A percentile compares a stretch with the other conserved stretches of the same genome.
Conservation (phyloP, 1,140 invertebrate species). For the Drosophila parvula region DNA sequence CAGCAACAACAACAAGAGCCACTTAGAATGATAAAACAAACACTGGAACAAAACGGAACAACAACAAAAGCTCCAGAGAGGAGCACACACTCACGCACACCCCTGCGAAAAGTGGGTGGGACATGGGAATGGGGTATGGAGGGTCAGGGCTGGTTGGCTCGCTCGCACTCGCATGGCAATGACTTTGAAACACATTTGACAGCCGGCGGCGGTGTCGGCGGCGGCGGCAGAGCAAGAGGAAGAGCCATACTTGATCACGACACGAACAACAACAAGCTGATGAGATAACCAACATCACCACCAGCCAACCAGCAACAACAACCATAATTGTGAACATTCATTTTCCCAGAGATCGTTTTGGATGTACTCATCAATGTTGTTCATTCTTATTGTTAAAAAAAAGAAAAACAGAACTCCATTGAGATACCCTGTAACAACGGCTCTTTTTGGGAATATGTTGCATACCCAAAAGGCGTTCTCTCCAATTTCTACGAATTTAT, state of each 20-base stretch:
- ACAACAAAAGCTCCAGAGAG: constrained; percentile 23
- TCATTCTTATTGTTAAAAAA: neutral
- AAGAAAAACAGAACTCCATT: neutral
- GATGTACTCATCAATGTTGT: constrained; percentile 10
- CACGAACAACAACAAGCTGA: constrained; percentile 12
- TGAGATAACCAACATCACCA: constrained; percentile 24
- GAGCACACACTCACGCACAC: constrained; percentile 35
- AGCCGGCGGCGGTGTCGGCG: constrained; percentile 14
- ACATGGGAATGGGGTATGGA: constrained; percentile 1
- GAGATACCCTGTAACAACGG: neutral
- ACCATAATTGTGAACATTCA: constrained; percentile 5
- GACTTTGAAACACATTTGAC: constrained; percentile 80
- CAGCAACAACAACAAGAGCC: constrained; percentile 42
- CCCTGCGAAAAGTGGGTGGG: constrained; percentile 42
- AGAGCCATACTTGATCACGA: constrained; percentile 43
- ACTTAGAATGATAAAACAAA: constrained; percentile 77
- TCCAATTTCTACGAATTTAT: too few species aligned
- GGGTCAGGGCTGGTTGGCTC: constrained; percentile 33
- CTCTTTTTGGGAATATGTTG: neutral
- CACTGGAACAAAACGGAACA: constrained; percentile 31
- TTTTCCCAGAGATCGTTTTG: constrained; percentile 6
- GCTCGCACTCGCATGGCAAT: constrained; percentile 54
- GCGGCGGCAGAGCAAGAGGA: constrained; percentile 21
- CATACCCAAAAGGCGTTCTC: neutral
- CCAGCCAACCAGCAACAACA: constrained; percentile 14